phyloP scores from a whole-genome alignment of 2,888 invertebrate species.

The Anoplius nigerrimus region DNA sequence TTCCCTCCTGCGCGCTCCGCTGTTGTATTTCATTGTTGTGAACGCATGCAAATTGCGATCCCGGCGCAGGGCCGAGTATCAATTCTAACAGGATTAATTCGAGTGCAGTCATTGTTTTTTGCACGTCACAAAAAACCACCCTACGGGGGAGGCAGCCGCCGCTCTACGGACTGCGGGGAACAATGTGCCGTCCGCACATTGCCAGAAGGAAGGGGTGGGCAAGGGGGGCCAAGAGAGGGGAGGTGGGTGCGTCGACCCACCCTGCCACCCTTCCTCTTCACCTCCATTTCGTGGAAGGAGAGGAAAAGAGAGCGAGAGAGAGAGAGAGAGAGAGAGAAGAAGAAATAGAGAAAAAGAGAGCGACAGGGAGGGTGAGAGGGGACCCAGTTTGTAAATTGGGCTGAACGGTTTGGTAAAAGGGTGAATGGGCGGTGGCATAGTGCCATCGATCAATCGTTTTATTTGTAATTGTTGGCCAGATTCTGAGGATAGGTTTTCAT shows the following conservation, averaged over 20 bases:
- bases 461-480: constrained; percentile 5
- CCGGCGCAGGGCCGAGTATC: constrained; percentile 58
- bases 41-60: constrained; percentile 66
- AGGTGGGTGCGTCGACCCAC: too few species aligned
- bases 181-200: background rate
- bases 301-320: constrained; percentile 59
- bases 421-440: constrained; percentile 12
- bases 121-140: constrained; percentile 53
- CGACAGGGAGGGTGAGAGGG: constrained; percentile 52
- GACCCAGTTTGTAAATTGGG: constrained; percentile 44
- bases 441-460: constrained; percentile 24
- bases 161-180: background rate
- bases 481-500: too few species aligned
- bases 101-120: constrained; percentile 65
- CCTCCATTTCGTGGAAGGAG: constrained; percentile 51
- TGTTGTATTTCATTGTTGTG: constrained; percentile 65
- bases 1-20: constrained; percentile 28
- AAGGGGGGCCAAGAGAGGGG: background rate
- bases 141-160: too few species aligned
- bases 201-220: background rate
- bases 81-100: constrained; percentile 67
- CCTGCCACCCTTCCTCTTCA: too few species aligned
- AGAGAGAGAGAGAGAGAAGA: constrained; percentile 59
- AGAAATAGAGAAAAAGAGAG: constrained; percentile 63
- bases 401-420: constrained; percentile 34